Conservation (phyloP, 2,113 vertebrate species). For the Nettapus auritus region DNA sequence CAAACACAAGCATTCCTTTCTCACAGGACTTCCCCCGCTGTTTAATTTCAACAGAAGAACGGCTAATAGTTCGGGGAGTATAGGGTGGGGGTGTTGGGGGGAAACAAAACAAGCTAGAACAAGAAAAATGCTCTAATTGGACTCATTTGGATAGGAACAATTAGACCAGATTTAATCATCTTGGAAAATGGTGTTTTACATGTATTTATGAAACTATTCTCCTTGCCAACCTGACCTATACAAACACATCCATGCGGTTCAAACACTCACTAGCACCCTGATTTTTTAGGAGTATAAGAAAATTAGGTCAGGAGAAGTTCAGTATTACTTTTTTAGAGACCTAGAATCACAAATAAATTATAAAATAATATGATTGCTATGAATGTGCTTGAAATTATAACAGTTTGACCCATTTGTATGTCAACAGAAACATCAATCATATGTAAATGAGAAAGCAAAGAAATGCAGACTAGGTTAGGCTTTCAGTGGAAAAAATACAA, state of each 20-base stretch:
- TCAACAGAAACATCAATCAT: neutral
- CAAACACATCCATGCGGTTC: rapidly evolving
- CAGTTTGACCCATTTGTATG: neutral
- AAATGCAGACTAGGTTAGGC: neutral
- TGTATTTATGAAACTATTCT: neutral
- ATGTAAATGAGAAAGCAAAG: neutral
- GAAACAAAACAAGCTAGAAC: neutral
- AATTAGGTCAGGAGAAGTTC: neutral
- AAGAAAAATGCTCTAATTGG: neutral
- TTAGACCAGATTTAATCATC: neutral
- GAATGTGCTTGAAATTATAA: neutral
- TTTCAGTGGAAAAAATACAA: neutral
- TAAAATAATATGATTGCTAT: neutral
- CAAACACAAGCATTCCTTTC: neutral
- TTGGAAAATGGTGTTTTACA: neutral
- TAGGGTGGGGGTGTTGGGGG: no score
- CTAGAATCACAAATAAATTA: neutral
- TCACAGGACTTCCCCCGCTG: neutral
- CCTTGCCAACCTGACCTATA: neutral
- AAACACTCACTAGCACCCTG: neutral
- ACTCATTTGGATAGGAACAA: neutral
- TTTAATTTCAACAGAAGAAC: neutral
- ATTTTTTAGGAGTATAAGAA: neutral
- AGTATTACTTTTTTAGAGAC: neutral
- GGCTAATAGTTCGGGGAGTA: neutral